Evolutionary conservation across 1,140 invertebrate species (phyloP), one percentile per base, ranked within the genome.

Genomic region (Ceratosolen fusciceps): DNA sequence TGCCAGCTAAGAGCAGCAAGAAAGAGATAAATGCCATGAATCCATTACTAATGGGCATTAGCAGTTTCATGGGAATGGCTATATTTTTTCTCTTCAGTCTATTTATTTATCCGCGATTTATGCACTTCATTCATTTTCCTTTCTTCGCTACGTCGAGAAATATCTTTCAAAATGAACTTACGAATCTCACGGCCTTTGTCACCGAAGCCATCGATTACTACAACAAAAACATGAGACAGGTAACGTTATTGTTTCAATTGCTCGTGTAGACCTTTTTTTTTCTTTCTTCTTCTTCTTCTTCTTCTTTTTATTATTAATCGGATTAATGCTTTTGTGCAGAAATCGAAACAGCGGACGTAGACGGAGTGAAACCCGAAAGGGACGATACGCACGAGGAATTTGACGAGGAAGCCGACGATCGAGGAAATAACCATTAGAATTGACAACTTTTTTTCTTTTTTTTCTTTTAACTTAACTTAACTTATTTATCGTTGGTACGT

Each of bases 1-100:
- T 31, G 34, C 52, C 54, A 14, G 29, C 60, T 26, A 71, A 73
- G 49, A 74, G 26, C 67, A 43, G 19, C 29, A 75, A 79, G 58
- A 79, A 62, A 56, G 68, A 79, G 31, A 75, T 68, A 2, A 71
- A 34, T 52, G 8, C 77, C 21, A 82, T 77, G 74, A 79, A 80
- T 39, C 81, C 77, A 21, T 52, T 82, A 43, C 54, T 82, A 5
- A 52, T 77, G 7, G 81, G 77, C 10, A 56, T 82, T 9, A 77
- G 81, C 54, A 82, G 81, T 56, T 80, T 82, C 49, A 62, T 82
- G 24, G 81, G 77, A 16, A 82, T 77, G 70, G 81, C 81, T 49
- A n/a, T 82, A 21, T 60, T 82, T 29, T 82, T 82, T 60, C 60
- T 82, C 34, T 1, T 77, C 14, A 77, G 74, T 21, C 24, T 82